Conservation (phyloP, 2,113 vertebrate genomes). For the Castor canadensis region DNA sequence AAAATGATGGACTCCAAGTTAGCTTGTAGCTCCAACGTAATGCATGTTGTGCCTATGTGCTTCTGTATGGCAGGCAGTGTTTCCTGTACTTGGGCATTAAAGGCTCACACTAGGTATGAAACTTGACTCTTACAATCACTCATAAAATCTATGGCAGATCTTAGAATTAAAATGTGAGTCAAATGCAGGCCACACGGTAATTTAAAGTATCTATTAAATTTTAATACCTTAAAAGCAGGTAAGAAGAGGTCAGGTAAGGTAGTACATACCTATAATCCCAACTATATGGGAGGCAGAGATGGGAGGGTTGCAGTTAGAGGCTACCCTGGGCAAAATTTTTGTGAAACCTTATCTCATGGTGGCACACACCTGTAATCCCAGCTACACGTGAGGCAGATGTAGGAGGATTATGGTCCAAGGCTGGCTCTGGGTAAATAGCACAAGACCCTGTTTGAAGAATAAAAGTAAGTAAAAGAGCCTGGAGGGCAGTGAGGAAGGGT, state of each 20-base stretch:
- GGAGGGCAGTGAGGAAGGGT: too few relatives aligned
- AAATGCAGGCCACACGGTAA: not conserved
- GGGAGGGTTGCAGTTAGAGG: too few relatives aligned
- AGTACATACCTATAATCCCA: too few relatives aligned
- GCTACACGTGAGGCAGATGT: too few relatives aligned
- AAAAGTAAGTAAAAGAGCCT: too few relatives aligned
- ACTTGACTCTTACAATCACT: not conserved
- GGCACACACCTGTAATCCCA: too few relatives aligned
- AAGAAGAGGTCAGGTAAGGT: not conserved
- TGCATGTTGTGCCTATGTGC: fast-evolving
- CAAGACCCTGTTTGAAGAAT: too few relatives aligned
- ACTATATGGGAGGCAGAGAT: too few relatives aligned
- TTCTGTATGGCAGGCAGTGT: not conserved
- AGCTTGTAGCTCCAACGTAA: not conserved
- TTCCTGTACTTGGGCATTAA: not conserved
- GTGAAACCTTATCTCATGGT: too few relatives aligned
- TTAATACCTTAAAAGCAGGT: not conserved
- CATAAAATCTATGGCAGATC: not conserved
- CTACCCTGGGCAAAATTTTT: too few relatives aligned
- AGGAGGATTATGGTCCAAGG: too few relatives aligned
- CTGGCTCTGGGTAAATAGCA: too few relatives aligned
- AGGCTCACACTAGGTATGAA: not conserved
- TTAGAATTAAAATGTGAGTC: not conserved
- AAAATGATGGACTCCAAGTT: not conserved
- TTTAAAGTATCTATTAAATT: not conserved